Base-by-base conservation (phyloP, 1,140 invertebrate species). In the Bilobella aurantiaca region DNA sequence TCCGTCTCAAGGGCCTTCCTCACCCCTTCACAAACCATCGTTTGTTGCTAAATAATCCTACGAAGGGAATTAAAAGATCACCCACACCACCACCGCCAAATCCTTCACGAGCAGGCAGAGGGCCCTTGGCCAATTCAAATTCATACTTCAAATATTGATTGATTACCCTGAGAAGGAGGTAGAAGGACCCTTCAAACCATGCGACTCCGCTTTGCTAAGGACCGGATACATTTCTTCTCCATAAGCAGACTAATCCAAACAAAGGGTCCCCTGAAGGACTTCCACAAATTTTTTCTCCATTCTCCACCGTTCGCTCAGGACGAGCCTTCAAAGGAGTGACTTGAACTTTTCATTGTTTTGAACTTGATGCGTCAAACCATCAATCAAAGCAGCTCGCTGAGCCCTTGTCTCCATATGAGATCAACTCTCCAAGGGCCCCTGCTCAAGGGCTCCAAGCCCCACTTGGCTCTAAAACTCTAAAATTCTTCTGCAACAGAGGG, bases 71-170 rank as follows among this genome's bases (percentile, higher is more conserved):
- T 67, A 67, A 70, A 60, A 70, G 65, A 70, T 70, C 69, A 70
- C 64, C 65, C 47, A 29, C 46, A 53, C 47, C 31, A 64, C 62
- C 62, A 64, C 62, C 31, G 30, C 49, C 21, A 23, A 53, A 53
- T 5, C 14, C 12, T 5, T 53, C 12, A 53, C 5, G 21, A 53
- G 23, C 49, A 16, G 14, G 25, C 58, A 37, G 2, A 62, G 63
- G 65, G 65, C n/a, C n/a, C n/a, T n/a, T n/a, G n/a, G n/a, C n/a
- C n/a, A n/a, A n/a, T n/a, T n/a, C n/a, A n/a, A n/a, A n/a, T n/a
- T n/a, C 62, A 69, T 69, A 62, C 67, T 69, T 63, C 65, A 65
- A 69, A 65, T 65, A 69, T 69, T 69, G 67, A 69, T 69, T 69
- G 67, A 69, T 69, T 62, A 69, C 63, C n/a, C 27, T 23, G 21